Conservation (phyloP, 2,888 invertebrate genomes). For the Anorthoa munda region DNA sequence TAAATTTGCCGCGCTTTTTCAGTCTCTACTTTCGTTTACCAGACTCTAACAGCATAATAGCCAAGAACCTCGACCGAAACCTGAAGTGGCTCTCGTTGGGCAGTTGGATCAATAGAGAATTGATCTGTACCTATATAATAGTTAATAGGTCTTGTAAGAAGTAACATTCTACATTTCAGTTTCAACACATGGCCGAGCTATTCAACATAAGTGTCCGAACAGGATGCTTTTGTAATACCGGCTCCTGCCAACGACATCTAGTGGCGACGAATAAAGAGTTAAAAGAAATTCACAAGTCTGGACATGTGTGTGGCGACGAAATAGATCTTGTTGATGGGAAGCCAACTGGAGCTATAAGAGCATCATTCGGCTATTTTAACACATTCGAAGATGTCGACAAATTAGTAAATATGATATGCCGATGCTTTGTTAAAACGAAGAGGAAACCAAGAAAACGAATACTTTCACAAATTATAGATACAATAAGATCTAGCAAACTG, state of each 20-base stretch:
- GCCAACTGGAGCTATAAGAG: conserved; percentile 97
- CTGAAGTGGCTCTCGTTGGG: too few relatives aligned
- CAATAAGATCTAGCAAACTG: conserved; percentile 51
- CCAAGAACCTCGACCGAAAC: too few relatives aligned
- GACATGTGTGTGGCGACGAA: conserved; percentile 98
- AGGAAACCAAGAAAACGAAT: conserved; percentile 78
- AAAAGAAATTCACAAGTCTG: conserved; percentile 95
- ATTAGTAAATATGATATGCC: conserved; percentile 93
- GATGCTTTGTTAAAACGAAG: conserved; percentile 92
- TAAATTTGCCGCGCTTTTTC: too few relatives aligned
- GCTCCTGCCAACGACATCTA: conserved; percentile 97
- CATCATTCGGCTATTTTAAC: conserved; percentile 98
- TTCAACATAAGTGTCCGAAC: conserved; percentile 96
- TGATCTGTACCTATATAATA: too few relatives aligned
- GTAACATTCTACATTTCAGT: conserved; percentile 86
- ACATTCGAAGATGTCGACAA: conserved; percentile 93
- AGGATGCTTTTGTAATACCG: conserved; percentile 99
- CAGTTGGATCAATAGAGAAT: too few relatives aligned
- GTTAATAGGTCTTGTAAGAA: neutral
- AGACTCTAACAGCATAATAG: too few relatives aligned
- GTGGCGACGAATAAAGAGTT: conserved; percentile 93
- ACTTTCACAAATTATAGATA: conserved; percentile 53
- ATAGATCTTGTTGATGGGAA: conserved; percentile 95
- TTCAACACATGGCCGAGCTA: conserved; percentile 96
- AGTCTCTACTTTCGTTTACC: too few relatives aligned